Evolutionary conservation across 2,888 invertebrate genomes (phyloP).

Genomic region (Pterobdella sp.): DNA sequence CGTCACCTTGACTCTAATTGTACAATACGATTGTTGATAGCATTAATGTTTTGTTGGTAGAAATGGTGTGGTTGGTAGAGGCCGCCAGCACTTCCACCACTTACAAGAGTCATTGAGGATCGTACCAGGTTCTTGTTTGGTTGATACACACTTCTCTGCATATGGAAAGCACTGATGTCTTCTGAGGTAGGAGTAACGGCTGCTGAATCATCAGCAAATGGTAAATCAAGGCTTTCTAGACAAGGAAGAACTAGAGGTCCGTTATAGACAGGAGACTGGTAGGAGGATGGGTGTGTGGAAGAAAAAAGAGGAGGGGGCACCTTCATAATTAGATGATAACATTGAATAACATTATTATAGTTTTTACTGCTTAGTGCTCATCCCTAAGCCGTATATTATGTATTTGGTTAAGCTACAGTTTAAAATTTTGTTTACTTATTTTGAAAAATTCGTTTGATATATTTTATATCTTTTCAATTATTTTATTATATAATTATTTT

Average conservation of each 20-base stretch:
- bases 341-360: no score
- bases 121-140: conserved; percentile 2
- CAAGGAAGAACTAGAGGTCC: conserved; percentile 32
- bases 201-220: conserved; percentile 32
- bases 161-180: conserved; percentile 52
- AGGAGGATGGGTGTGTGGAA: not conserved
- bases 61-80: conserved; percentile 14
- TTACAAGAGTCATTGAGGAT: conserved; percentile 21
- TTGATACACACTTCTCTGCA: conserved; percentile 27
- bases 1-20: conserved; percentile 21
- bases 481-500: no score
- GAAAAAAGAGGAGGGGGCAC: not conserved
- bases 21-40: conserved; percentile 11
- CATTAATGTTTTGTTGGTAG: not conserved
- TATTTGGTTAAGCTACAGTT: no score
- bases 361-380: no score
- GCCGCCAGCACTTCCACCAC: conserved; percentile 18
- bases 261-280: conserved; percentile 54
- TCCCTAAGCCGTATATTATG: no score
- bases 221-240: conserved; percentile 33
- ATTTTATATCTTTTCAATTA: no score
- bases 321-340: no score
- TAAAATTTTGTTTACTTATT: no score
- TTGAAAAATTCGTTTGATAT: no score
- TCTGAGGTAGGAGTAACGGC: conserved; percentile 85